Evolutionary conservation across 2,113 vertebrate genomes (phyloP).

Genomic region (Poecilia latipinna): DNA sequence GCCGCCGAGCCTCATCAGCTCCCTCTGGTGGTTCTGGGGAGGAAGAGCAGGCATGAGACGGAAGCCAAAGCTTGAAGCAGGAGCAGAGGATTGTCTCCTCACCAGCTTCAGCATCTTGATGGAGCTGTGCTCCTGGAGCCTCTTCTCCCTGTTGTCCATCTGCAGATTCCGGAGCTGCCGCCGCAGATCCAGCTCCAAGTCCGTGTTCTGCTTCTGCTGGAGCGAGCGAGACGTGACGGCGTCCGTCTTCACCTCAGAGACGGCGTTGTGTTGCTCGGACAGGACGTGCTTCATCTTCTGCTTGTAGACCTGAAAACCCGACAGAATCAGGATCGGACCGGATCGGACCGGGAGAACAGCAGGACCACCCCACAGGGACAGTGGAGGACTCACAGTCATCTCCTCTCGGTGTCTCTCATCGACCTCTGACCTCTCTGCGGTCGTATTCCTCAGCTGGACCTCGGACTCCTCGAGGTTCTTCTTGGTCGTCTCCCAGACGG

Average conservation of each 20-base stretch:
- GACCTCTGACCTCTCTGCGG: conserved; percentile 45
- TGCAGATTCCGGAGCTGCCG: conserved; percentile 66
- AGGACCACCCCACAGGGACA: no score
- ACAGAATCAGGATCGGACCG: neutral
- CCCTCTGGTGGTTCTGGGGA: conserved; percentile 88
- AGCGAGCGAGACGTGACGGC: conserved; percentile 56
- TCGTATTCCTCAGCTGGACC: conserved; percentile 32
- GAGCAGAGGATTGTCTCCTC: conserved; percentile 18
- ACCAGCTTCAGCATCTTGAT: conserved; percentile 87
- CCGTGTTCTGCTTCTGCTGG: conserved; percentile 80
- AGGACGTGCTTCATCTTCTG: conserved; percentile 69
- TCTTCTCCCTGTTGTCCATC: conserved; percentile 82
- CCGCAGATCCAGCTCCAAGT: conserved; percentile 66
- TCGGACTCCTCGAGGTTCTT: conserved; percentile 36
- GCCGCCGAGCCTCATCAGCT: conserved; percentile 80
- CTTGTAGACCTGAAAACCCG: conserved; percentile 55
- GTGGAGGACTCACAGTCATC: conserved; percentile 49
- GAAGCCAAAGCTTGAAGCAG: no score
- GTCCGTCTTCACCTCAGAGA: conserved; percentile 28
- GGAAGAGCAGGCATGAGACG: neutral
- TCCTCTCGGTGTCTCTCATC: conserved; percentile 62
- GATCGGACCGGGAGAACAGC: no score
- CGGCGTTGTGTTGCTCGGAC: conserved; percentile 26
- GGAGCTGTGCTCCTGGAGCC: conserved; percentile 75
- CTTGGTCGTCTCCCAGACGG: conserved; percentile 55